These are phyloP conservation scores for Sinocyclocheilus rhinocerous DNA, from an alignment of 2,113 vertebrate species.

Conservation along the genomic window DNA sequence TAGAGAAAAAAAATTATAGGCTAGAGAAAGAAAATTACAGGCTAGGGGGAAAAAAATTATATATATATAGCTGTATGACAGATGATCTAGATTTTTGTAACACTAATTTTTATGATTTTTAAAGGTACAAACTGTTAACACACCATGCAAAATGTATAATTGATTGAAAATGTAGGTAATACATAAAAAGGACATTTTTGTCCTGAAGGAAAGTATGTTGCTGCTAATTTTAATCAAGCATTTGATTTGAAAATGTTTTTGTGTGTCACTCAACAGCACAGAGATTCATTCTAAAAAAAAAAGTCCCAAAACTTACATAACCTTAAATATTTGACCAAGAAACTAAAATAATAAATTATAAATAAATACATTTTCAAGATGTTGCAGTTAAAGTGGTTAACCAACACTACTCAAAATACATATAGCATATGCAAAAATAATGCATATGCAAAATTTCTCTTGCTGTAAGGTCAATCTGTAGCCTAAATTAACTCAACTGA, in stretches of 20 bases:
- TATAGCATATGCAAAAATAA: neutral
- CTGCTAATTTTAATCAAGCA: neutral
- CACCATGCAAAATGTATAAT: too few relatives aligned
- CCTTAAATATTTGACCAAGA: neutral
- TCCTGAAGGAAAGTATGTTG: neutral
- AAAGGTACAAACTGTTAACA: too few relatives aligned
- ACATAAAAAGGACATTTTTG: neutral
- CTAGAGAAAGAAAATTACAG: too few relatives aligned
- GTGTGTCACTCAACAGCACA: neutral
- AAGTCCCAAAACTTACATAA: neutral
- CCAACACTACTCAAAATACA: neutral
- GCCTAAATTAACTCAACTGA: neutral
- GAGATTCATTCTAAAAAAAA: neutral
- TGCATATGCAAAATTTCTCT: neutral
- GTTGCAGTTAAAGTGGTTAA: neutral
- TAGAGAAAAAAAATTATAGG: too few relatives aligned
- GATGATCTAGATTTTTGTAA: too few relatives aligned
- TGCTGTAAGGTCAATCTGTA: neutral
- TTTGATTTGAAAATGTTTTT: neutral
- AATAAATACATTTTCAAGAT: neutral
- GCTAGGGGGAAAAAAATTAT: too few relatives aligned
- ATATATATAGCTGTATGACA: too few relatives aligned
- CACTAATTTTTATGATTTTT: too few relatives aligned
- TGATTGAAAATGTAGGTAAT: neutral
- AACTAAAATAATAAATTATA: neutral